phyloP scores from a whole-genome alignment of 2,113 vertebrate species.

The Caranx ignobilis region DNA sequence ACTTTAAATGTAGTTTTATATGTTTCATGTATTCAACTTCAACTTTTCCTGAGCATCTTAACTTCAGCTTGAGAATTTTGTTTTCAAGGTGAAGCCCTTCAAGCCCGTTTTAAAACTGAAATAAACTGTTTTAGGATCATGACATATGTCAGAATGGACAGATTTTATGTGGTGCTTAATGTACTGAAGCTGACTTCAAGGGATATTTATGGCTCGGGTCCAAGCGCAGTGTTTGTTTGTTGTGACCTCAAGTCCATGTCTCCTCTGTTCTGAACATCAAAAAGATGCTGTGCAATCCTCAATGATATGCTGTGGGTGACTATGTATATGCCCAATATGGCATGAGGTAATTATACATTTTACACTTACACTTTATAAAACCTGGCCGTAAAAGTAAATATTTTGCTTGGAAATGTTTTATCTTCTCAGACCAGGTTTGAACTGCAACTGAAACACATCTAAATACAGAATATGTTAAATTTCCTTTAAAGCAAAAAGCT shows the following conservation, averaged over 20 bases:
- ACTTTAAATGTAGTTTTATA: slow-evolving; percentile 14
- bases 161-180: slow-evolving; percentile 16
- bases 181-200: slow-evolving; percentile 10
- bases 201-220: background rate
- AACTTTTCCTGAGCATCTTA: too few relatives aligned
- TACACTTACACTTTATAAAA: background rate
- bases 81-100: background rate
- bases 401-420: background rate
- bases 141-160: background rate
- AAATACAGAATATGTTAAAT: background rate
- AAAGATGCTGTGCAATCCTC: background rate
- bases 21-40: slow-evolving; percentile 21
- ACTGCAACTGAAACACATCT: background rate
- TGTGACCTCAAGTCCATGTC: background rate
- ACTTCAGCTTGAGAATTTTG: background rate
- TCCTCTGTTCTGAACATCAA: background rate
- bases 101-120: slow-evolving; percentile 14
- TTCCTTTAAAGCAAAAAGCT: background rate
- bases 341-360: slow-evolving; percentile 13
- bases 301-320: background rate
- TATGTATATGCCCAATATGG: background rate
- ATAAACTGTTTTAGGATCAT: background rate
- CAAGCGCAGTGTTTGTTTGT: background rate
- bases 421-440: too few relatives aligned
- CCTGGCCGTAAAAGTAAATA: too few relatives aligned